Percentiles rank a stretch among this genome's conserved stretches.
phyloP scores from a whole-genome alignment of 2,797 vertebrate species.

The Macropodus opercularis region DNA sequence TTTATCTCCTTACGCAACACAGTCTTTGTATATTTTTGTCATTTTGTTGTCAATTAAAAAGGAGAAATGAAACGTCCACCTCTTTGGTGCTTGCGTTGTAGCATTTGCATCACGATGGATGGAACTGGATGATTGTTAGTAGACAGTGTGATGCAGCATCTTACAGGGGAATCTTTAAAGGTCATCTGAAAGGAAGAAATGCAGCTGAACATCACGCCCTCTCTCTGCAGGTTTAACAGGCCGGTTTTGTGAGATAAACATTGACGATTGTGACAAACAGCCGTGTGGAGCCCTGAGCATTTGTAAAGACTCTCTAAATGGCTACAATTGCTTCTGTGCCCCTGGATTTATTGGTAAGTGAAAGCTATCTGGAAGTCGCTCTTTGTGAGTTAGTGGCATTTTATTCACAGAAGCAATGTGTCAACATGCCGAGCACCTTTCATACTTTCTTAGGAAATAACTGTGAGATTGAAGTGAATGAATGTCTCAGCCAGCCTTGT shows the following conservation, averaged over 20 bases:
- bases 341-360: conserved; percentile 87
- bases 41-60: not conserved
- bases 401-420: conserved; percentile 31
- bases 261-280: conserved; percentile 76
- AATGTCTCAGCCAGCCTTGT: conserved; percentile 85
- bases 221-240: conserved; percentile 81
- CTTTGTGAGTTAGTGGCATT: conserved; percentile 35
- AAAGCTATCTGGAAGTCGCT: conserved; percentile 29
- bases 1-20: not conserved
- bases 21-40: not conserved
- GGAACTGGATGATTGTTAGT: not conserved
- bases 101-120: not conserved
- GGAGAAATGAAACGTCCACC: not conserved
- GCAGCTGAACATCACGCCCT: not conserved
- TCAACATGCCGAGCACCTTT: conserved; percentile 38
- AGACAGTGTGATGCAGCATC: not conserved
- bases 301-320: conserved; percentile 78
- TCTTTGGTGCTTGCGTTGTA: not conserved
- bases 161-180: not conserved
- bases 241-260: conserved; percentile 79
- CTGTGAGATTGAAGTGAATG: conserved; percentile 85
- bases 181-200: not conserved
- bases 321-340: conserved; percentile 87
- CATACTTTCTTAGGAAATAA: conserved; percentile 78
- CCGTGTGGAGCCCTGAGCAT: conserved; percentile 85